Evolutionary conservation across 2,113 vertebrate genomes (phyloP).

Genomic region (Osmerus eperlanus): DNA sequence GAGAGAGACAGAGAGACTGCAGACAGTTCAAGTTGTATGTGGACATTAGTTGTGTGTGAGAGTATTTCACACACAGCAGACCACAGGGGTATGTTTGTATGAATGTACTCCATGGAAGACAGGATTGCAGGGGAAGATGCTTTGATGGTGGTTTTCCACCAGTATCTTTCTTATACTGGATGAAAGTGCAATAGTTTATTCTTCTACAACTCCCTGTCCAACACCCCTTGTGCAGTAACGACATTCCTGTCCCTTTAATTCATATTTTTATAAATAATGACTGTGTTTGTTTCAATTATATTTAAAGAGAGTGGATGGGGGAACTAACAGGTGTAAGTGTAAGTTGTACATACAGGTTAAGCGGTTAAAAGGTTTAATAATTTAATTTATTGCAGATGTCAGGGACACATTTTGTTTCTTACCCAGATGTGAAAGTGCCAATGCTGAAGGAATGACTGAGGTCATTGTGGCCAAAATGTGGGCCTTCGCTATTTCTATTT

Average conservation of each 20-base stretch:
- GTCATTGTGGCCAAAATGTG: conserved; percentile 35
- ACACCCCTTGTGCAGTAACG: conserved; percentile 29
- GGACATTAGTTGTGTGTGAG: no score
- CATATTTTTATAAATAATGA: conserved; percentile 61
- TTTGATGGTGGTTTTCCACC: conserved; percentile 32
- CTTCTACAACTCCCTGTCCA: conserved; percentile 46
- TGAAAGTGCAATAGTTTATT: conserved; percentile 71
- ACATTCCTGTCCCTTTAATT: conserved; percentile 55
- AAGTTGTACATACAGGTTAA: conserved; percentile 40
- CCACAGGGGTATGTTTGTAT: conserved; percentile 10
- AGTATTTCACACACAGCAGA: not conserved
- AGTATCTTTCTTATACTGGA: conserved; percentile 46
- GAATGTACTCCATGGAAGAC: conserved; percentile 22
- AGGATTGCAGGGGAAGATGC: conserved; percentile 24
- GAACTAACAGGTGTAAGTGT: conserved; percentile 26
- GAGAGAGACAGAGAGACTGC: no score
- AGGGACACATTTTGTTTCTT: conserved; percentile 48
- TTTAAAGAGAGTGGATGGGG: conserved; percentile 39
- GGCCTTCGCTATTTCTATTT: conserved; percentile 45
- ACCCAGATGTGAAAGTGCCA: conserved; percentile 57
- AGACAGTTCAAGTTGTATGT: no score
- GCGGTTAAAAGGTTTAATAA: conserved; percentile 29
- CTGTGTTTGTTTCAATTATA: conserved; percentile 45
- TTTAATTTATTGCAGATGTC: conserved; percentile 59
- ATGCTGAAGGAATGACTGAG: conserved; percentile 40